phyloP scores from a whole-genome alignment of 2,113 vertebrate species.

The Calypte anna region DNA sequence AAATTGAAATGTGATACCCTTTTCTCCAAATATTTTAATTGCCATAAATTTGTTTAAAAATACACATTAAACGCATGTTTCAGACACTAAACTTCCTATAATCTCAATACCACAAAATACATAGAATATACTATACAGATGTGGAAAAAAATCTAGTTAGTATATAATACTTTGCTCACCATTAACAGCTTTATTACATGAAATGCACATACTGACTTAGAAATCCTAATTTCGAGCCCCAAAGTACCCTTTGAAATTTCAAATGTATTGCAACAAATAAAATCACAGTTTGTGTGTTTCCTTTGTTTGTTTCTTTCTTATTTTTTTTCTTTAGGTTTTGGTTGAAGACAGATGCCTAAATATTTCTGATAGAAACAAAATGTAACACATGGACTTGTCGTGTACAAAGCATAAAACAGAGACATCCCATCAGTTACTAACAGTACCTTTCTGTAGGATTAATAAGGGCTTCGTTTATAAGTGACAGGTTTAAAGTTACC shows the following conservation, averaged over 20 bases:
- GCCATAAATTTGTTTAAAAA: conserved; percentile 90
- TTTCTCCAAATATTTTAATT: conserved; percentile 90
- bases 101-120: conserved; percentile 99
- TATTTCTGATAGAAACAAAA: conserved; percentile 75
- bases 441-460: conserved; percentile 77
- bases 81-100: conserved; percentile 91
- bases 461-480: conserved; percentile 60
- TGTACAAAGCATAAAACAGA: conserved; percentile 77
- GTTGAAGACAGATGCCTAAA: conserved; percentile 82
- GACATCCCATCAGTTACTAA: conserved; percentile 72
- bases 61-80: conserved; percentile 88
- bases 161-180: conserved; percentile 98
- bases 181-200: conserved; percentile 87
- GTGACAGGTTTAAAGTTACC: conserved; percentile 63
- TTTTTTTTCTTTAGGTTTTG: conserved; percentile 73
- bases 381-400: conserved; percentile 72
- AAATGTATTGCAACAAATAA: conserved; percentile 85
- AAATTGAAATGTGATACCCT: conserved; percentile 91
- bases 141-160: conserved; percentile 94
- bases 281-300: conserved; percentile 77
- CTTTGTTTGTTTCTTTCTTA: too few relatives aligned
- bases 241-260: conserved; percentile 92
- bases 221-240: conserved; percentile 86
- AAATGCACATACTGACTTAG: conserved; percentile 85
- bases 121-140: conserved; percentile 99